phyloP scores from a whole-genome alignment of 1,140 invertebrate species.

The Drosophila kepulauana region DNA sequence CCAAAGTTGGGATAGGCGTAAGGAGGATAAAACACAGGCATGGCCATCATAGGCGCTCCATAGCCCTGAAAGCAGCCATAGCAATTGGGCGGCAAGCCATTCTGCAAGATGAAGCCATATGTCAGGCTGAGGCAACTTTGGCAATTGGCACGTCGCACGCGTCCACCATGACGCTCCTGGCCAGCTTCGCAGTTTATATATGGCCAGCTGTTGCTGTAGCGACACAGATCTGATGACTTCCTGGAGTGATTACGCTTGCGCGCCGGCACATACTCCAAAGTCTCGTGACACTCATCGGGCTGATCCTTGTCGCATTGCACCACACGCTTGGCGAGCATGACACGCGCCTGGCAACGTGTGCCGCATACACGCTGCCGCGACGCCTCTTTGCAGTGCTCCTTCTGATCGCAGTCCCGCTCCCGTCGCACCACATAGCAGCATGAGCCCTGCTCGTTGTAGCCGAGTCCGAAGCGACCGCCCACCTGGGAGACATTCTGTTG shows the following conservation, averaged over 20 bases:
- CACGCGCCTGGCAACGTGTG: constrained; percentile 60
- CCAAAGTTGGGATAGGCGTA: constrained; percentile 28
- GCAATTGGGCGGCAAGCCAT: constrained; percentile 55
- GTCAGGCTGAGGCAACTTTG: constrained; percentile 47
- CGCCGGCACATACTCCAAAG: constrained; percentile 63
- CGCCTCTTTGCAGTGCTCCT: constrained; percentile 30
- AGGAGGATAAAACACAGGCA: constrained; percentile 23
- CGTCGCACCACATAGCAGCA: constrained; percentile 68
- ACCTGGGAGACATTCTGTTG: constrained; percentile 71
- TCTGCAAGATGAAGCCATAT: constrained; percentile 54
- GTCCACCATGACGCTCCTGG: background rate
- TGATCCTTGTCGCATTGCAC: constrained; percentile 51
- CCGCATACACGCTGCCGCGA: constrained; percentile 66
- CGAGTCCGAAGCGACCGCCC: constrained; percentile 73
- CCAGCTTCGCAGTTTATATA: constrained; percentile 40
- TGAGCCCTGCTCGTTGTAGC: constrained; percentile 68
- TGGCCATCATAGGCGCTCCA: constrained; percentile 37
- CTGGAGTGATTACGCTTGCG: constrained; percentile 14
- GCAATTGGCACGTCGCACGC: constrained; percentile 40
- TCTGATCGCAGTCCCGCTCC: constrained; percentile 44
- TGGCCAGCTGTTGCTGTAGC: constrained; percentile 51
- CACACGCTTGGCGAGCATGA: constrained; percentile 69
- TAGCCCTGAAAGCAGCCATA: constrained; percentile 47
- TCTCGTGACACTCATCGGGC: constrained; percentile 50
- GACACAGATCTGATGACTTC: constrained; percentile 18